Evolutionary conservation across 2,888 invertebrate species (phyloP), one percentile per base, ranked within the genome.

Genomic region (Drosophila longiperda): DNA sequence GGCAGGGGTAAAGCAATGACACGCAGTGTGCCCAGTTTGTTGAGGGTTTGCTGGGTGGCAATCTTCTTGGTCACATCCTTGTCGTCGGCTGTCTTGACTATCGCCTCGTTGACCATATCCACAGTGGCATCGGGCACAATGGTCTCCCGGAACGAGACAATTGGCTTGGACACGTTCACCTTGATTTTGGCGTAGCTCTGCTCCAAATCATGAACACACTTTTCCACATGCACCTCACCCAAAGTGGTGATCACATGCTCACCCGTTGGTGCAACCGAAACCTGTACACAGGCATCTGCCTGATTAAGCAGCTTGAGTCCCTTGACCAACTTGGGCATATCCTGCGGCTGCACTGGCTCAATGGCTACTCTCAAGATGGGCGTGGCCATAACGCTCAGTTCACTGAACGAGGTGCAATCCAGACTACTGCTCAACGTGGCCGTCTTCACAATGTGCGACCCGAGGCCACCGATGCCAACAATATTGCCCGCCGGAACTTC

Each of bases 91-190:
- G 95, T 95, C 12, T 95, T 94, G 42, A 96, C 95, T 63, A 98
- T 97, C 54, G 95, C 95, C 94, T 97, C 98, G 91, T 97, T 97
- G 0, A 97, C 96, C 96, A 96, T 97, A 91, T 97, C 98, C 4
- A 96, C 93, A 89, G 95, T 96, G 0, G 97, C 97, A 23, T 96
- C 96, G 20, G 95, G 95, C 0, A 98, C 95, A 61, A 99, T 95
- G 0, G 99, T 99, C 93, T 99, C 99, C 80, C 97, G 95, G 90
- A 99, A 98, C 8, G 99, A 97, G 1, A 99, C 99, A 85, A 99
- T 99, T 0, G 99, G 99, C 89, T 97, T 96, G 0, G 99, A 99
- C 0, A 97, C 98, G 75, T 96, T 96, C n/a, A 99, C 94, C 58
- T 97, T 96, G 70, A 98, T 95, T 92, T 96, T 96, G 0, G 97